Evolutionary conservation across 2,797 vertebrate species (phyloP).

Genomic region (Arctocebus calabarensis): DNA sequence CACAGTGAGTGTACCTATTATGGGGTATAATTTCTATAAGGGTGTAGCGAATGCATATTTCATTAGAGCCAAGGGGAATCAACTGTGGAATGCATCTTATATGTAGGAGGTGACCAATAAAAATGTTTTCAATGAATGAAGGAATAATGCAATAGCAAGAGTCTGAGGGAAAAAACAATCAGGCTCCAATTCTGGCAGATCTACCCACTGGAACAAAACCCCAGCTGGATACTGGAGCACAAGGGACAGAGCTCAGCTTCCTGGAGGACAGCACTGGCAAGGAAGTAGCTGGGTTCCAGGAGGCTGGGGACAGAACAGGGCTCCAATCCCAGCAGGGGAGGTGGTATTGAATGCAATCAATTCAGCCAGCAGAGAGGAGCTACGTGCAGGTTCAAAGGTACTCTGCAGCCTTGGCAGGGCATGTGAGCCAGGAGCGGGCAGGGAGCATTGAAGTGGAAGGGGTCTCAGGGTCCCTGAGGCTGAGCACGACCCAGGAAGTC

Average conservation of each 20-base stretch:
- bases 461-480: not conserved
- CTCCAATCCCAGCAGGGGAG: not conserved
- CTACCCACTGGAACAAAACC: not conserved
- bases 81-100: not conserved
- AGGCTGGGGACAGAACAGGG: not conserved
- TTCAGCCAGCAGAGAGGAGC: not conserved
- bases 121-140: not conserved
- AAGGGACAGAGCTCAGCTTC: not conserved
- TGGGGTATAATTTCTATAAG: not conserved
- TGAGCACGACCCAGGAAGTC: not conserved
- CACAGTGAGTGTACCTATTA: not conserved
- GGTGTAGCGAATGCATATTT: not conserved
- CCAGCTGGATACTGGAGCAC: not conserved
- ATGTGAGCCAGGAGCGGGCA: not conserved
- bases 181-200: not conserved
- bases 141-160: not conserved
- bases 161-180: not conserved
- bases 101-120: not conserved
- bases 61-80: not conserved
- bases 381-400: fast-evolving
- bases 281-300: not conserved
- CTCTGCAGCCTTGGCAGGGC: not conserved
- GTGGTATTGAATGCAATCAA: not conserved
- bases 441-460: not conserved
- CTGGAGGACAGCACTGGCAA: not conserved